These are phyloP conservation scores for Dryadula phaetusa DNA, from an alignment of 2,888 invertebrate genomes.

Conservation along the genomic window DNA sequence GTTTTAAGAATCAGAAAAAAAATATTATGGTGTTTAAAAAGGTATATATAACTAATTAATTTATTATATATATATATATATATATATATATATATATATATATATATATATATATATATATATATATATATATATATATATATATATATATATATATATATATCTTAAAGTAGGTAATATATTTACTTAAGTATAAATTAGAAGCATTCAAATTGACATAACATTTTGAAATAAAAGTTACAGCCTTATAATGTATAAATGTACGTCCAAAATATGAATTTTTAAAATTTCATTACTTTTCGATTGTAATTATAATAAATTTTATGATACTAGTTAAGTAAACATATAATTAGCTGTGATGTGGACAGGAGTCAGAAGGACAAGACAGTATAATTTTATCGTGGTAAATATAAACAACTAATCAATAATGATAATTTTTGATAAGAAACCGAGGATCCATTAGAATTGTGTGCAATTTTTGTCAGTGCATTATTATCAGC, in stretches of 20 bases:
- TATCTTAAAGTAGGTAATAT: too few relatives aligned
- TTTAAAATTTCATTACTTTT: background rate
- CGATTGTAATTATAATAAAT: background rate
- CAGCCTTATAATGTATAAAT: background rate
- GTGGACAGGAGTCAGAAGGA: constrained; percentile 64
- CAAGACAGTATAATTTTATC: constrained; percentile 69
- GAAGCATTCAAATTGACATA: background rate
- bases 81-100: too few relatives aligned
- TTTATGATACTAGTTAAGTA: background rate
- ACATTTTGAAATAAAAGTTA: background rate
- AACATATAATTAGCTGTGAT: constrained; percentile 43
- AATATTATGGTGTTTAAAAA: constrained; percentile 6
- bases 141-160: too few relatives aligned
- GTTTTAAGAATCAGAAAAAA: background rate
- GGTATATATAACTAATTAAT: background rate
- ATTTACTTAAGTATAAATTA: too few relatives aligned
- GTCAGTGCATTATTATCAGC: constrained; percentile 38
- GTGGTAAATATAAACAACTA: constrained; percentile 61
- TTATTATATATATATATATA: background rate
- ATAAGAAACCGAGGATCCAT: constrained; percentile 52
- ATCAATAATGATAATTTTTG: constrained; percentile 53
- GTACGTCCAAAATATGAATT: background rate
- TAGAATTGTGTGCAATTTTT: constrained; percentile 51
- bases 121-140: too few relatives aligned
- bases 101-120: too few relatives aligned